Evolutionary conservation across 2,113 vertebrate genomes (phyloP).

Genomic region (Gopherus flavomarginatus): DNA sequence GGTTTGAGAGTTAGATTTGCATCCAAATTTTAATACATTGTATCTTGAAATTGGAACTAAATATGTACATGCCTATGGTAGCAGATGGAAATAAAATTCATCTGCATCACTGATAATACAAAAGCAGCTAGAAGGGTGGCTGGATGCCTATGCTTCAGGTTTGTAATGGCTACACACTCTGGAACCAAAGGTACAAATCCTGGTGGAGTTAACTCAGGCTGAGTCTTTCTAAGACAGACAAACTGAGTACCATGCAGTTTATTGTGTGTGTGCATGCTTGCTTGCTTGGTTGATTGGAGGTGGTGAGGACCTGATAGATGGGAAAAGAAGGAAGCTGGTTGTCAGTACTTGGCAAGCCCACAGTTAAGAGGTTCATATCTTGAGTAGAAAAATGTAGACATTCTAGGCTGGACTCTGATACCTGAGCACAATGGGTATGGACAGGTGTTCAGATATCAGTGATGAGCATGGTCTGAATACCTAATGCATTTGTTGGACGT

Average conservation of each 20-base stretch:
- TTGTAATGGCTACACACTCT: not conserved
- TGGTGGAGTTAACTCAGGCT: not conserved
- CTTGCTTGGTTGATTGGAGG: not conserved
- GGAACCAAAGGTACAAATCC: not conserved
- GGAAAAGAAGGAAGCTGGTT: not conserved
- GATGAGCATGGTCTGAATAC: not conserved
- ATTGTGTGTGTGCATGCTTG: not conserved
- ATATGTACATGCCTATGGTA: not conserved
- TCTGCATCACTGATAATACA: not conserved
- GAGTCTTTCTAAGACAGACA: not conserved
- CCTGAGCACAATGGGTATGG: no score
- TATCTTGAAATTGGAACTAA: not conserved
- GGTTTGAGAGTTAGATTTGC: no score
- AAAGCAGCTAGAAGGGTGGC: no score
- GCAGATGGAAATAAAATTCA: not conserved
- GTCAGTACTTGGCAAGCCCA: not conserved
- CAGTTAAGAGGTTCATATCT: not conserved
- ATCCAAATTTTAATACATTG: not conserved
- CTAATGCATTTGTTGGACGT: not conserved
- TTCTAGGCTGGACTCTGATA: not conserved
- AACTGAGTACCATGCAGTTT: not conserved
- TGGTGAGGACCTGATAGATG: not conserved
- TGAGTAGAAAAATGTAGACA: not conserved
- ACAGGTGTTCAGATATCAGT: no score
- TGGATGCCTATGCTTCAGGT: not conserved